Evolutionary conservation across 2,113 vertebrate genomes (phyloP).

Genomic region (pig (Sus scrofa)): T2T-Sscrofa CM000818.6:121239501-121240000

Average conservation of each 20-base stretch:
- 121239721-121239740: not conserved
- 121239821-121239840: too few relatives aligned
- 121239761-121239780: not conserved
- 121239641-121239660: not conserved
- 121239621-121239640: not conserved
- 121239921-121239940: too few relatives aligned
- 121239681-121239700: not conserved
- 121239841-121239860: too few relatives aligned
- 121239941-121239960: too few relatives aligned
- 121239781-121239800: not conserved
- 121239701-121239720: not conserved
- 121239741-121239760: not conserved
- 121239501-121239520: not conserved
- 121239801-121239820: too few relatives aligned
- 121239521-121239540: not conserved
- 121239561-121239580: not conserved
- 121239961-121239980: too few relatives aligned
- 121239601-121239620: rapidly evolving
- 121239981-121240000: too few relatives aligned
- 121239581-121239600: not conserved
- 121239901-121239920: too few relatives aligned
- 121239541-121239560: not conserved
- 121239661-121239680: not conserved
- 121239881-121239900: too few relatives aligned
- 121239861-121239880: too few relatives aligned